These are phyloP conservation scores for Cataglyphis cursor DNA, from an alignment of 2,888 invertebrate species.

Conservation along the genomic window DNA sequence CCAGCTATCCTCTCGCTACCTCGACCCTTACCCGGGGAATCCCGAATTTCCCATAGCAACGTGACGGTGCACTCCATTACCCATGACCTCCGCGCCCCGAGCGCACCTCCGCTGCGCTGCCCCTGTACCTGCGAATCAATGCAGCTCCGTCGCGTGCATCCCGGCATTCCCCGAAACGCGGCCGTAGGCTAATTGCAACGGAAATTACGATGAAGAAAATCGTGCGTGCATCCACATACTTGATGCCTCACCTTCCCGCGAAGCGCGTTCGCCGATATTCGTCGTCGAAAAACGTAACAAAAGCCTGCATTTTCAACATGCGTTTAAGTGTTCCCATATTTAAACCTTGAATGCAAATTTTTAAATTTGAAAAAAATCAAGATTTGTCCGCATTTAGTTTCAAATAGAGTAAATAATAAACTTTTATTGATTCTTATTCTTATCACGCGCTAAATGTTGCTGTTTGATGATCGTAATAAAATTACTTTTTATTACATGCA, in stretches of 20 bases:
- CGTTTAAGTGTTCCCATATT: neutral
- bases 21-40: conserved; percentile 71
- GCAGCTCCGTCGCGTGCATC: conserved; percentile 77
- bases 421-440: neutral
- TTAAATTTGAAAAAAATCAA: neutral
- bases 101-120: conserved; percentile 61
- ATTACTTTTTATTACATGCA: neutral
- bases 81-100: conserved; percentile 77
- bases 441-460: neutral
- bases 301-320: neutral
- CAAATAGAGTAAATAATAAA: neutral
- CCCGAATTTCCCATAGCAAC: conserved; percentile 77
- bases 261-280: neutral
- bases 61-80: conserved; percentile 78
- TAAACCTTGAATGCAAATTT: neutral
- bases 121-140: conserved; percentile 76
- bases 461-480: neutral
- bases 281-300: neutral
- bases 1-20: conserved; percentile 55
- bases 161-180: conserved; percentile 71
- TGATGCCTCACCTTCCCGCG: neutral
- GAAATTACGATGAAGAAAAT: conserved; percentile 47
- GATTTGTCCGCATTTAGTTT: neutral
- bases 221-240: conserved; percentile 28
- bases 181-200: conserved; percentile 63